These are phyloP conservation scores for Drosophila formosana DNA, from an alignment of 2,888 invertebrate species.

Conservation along the genomic window DNA sequence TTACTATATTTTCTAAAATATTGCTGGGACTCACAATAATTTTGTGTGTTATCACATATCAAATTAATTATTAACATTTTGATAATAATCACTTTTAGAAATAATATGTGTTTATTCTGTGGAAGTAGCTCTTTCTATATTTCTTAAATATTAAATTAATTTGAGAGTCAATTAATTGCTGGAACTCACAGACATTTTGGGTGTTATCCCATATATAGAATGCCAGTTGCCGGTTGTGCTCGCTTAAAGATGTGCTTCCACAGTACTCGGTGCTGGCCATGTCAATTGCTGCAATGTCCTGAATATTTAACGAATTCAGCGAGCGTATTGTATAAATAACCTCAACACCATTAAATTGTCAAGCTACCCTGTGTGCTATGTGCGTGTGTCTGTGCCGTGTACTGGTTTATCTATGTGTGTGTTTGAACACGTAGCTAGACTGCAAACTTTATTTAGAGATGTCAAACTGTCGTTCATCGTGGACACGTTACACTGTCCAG, in stretches of 20 bases:
- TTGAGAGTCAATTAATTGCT: neutral
- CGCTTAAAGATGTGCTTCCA: conserved; percentile 32
- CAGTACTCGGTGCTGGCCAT: conserved; percentile 29
- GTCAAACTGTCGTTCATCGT: conserved; percentile 75
- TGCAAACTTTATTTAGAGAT: conserved; percentile 77
- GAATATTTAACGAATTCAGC: conserved; percentile 66
- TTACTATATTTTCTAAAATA: too few relatives aligned
- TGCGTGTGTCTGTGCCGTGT: conserved; percentile 21
- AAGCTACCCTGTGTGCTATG: conserved; percentile 20
- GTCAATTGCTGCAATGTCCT: conserved; percentile 54
- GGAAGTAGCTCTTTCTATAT: neutral
- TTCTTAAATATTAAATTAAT: neutral
- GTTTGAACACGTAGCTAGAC: conserved; percentile 62
- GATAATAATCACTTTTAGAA: too few relatives aligned
- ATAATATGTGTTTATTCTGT: too few relatives aligned
- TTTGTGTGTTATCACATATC: too few relatives aligned
- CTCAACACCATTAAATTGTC: conserved; percentile 79
- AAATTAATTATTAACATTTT: too few relatives aligned
- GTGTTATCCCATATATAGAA: conserved; percentile 2
- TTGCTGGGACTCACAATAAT: too few relatives aligned
- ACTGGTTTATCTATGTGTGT: conserved; percentile 30
- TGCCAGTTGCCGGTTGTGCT: neutral
- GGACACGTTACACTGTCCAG: conserved; percentile 51
- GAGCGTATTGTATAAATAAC: conserved; percentile 75
- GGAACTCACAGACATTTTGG: neutral